Conservation (phyloP, 2,797 vertebrate genomes). For the Macroramphosus scolopax region DNA sequence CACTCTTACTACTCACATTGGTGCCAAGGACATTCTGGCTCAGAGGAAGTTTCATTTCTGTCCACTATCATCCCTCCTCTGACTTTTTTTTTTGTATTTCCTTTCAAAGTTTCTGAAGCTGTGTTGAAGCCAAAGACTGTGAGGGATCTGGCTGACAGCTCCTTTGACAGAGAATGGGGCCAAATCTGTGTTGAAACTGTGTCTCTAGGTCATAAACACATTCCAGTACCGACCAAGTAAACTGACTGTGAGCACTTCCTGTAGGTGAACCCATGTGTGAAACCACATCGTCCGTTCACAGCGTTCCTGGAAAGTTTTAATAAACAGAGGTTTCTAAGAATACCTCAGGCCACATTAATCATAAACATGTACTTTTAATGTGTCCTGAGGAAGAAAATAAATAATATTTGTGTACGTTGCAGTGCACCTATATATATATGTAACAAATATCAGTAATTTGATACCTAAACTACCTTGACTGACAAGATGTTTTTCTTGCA, state of each 20-base stretch:
- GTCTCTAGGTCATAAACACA: constrained; percentile 48
- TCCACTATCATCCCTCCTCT: too few relatives aligned
- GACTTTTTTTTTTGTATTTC: too few relatives aligned
- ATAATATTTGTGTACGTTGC: neutral
- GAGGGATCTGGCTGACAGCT: constrained; percentile 32
- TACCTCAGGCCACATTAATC: too few relatives aligned
- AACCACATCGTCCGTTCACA: constrained; percentile 29
- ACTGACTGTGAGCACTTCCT: constrained; percentile 36
- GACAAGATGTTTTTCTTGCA: constrained; percentile 20
- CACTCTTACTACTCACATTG: too few relatives aligned
- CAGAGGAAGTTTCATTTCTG: too few relatives aligned
- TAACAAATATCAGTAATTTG: constrained; percentile 10
- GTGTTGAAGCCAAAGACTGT: too few relatives aligned
- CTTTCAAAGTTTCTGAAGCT: too few relatives aligned
- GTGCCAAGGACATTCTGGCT: too few relatives aligned
- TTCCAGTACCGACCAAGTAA: constrained; percentile 37
- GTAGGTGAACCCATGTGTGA: constrained; percentile 34
- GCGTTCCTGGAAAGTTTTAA: constrained; percentile 37
- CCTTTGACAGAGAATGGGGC: constrained; percentile 25
- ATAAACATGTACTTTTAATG: too few relatives aligned
- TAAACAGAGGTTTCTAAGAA: constrained; percentile 34
- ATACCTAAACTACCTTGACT: constrained; percentile 14
- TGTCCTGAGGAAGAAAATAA: too few relatives aligned
- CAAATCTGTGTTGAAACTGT: constrained; percentile 24
- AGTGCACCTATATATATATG: too few relatives aligned